A percentile compares a stretch with the other conserved stretches of the same genome.
Conservation (phyloP, 2,888 invertebrate species). For the Patella caerulea region DNA sequence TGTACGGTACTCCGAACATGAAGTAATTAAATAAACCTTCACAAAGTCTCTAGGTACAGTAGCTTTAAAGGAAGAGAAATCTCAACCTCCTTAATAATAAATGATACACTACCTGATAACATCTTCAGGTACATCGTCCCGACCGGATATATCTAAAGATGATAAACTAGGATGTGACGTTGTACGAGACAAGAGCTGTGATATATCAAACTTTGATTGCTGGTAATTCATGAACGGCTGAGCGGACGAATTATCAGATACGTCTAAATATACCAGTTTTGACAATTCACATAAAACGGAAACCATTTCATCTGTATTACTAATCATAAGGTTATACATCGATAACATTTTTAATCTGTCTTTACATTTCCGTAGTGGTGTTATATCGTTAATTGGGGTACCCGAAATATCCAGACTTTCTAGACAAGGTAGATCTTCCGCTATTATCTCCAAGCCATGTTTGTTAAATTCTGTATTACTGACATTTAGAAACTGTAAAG, state of each 20-base stretch:
- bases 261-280: slow-evolving; percentile 75
- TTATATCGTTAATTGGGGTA: slow-evolving; percentile 77
- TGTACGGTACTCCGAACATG: no score
- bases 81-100: neutral
- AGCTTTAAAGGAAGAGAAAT: no score
- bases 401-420: slow-evolving; percentile 80
- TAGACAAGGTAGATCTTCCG: slow-evolving; percentile 78
- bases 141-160: slow-evolving; percentile 79
- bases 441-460: slow-evolving; percentile 78
- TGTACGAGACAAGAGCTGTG: slow-evolving; percentile 57
- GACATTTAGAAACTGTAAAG: slow-evolving; percentile 77
- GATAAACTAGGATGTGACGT: slow-evolving; percentile 74
- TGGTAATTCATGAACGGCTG: slow-evolving; percentile 74
- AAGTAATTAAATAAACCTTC: no score
- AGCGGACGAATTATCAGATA: slow-evolving; percentile 74
- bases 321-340: slow-evolving; percentile 76
- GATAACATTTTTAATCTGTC: slow-evolving; percentile 76
- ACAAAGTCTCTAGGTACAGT: no score
- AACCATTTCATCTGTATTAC: slow-evolving; percentile 68
- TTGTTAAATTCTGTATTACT: slow-evolving; percentile 81
- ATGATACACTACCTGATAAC: slow-evolving; percentile 32
- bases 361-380: slow-evolving; percentile 75
- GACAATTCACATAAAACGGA: slow-evolving; percentile 74
- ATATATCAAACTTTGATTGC: slow-evolving; percentile 61
- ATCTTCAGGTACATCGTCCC: slow-evolving; percentile 73